Conservation (phyloP, 2,797 vertebrate species). For the Chiroxiphia lanceolata region DNA sequence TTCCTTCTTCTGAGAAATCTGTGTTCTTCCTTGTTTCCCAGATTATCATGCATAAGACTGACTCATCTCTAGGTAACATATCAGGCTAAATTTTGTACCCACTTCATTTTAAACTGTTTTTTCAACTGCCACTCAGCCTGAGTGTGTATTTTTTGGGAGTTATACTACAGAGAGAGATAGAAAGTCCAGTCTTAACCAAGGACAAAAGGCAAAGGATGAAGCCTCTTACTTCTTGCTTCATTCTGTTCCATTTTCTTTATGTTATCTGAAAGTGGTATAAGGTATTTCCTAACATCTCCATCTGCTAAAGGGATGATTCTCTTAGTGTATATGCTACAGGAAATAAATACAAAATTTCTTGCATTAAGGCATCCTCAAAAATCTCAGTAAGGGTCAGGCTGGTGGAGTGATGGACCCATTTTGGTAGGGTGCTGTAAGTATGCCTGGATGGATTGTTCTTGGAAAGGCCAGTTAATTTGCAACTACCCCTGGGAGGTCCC, state of each 20-base stretch:
- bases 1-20: not conserved
- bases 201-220: not conserved
- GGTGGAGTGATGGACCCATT: not conserved
- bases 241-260: not conserved
- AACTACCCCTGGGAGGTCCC: not conserved
- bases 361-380: not conserved
- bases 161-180: not conserved
- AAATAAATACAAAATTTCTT: not conserved
- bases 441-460: not conserved
- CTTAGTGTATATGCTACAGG: not conserved
- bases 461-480: not conserved
- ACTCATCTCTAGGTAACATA: not conserved
- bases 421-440: not conserved
- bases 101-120: not conserved
- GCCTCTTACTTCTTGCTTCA: not conserved
- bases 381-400: not conserved
- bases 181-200: not conserved
- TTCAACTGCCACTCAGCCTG: not conserved
- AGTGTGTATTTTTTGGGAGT: not conserved
- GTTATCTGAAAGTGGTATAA: not conserved
- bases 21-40: not conserved
- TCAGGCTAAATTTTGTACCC: not conserved
- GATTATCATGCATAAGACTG: not conserved
- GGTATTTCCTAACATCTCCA: not conserved
- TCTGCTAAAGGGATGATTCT: not conserved